Base-by-base conservation (phyloP, 1,140 invertebrate species). In the Argopecten irradians region DNA sequence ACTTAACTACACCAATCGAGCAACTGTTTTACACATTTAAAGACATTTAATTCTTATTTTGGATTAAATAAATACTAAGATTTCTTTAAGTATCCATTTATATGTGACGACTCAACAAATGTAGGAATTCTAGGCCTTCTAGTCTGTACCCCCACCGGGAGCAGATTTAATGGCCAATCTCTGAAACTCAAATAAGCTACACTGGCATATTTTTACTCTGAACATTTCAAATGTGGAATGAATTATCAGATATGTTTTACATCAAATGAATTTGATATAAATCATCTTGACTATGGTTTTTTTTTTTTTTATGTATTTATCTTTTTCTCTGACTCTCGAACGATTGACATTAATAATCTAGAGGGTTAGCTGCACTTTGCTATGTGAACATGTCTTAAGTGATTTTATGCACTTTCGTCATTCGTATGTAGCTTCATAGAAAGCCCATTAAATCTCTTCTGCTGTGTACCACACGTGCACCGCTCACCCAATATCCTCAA, bases 261-360 rank as follows among this genome's bases (percentile, higher is more conserved):
- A 46, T 46, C 43, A 46, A 46, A 46, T 46, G 22, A 71, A 71
- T 71, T 71, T 71, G 55, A 71, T 71, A 71, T 71, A 71, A 71
- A 71, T 71, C 55, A 71, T 71, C 55, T 5, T 71, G n/a, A 11
- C 5, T n/a, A n/a, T n/a, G n/a, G n/a, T n/a, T n/a, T n/a, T n/a
- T n/a, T 71, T 28, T 71, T 71, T 71, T 71, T 71, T 28, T 7
- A 3, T 22, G 55, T 71, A 71, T 71, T 22, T 71, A 28, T 71
- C 55, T 71, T n/a, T 71, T 2, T 71, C 8, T 71, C 55, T n/a
- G 22, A n/a, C 55, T 71, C 55, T 71, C 19, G 8, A n/a, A 11
- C 55, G 22, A 71, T 71, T 71, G 55, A 71, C 55, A 71, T 71
- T 28, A 22, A 71, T 71, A 28, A 71, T 71, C 55, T n/a, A 8